Evolutionary conservation across 2,113 vertebrate genomes (phyloP).

Genomic region (Eidolon helvum): DNA sequence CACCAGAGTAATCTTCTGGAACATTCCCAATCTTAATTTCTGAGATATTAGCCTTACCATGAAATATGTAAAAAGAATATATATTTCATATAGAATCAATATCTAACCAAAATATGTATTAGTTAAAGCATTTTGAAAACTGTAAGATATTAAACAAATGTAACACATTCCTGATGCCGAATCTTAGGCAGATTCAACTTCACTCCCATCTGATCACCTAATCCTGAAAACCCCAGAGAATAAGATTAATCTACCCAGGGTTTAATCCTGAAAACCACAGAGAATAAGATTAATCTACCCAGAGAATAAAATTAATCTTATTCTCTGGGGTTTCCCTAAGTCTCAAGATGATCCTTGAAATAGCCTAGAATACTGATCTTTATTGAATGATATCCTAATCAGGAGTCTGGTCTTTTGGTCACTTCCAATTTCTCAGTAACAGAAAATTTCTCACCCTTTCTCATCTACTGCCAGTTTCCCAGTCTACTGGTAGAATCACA

Average conservation of each 20-base stretch:
- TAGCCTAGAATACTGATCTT: background rate
- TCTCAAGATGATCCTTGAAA: background rate
- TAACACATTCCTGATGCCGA: background rate
- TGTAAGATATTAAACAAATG: background rate
- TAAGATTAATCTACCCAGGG: background rate
- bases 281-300: background rate
- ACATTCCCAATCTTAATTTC: background rate
- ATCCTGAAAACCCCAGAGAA: background rate
- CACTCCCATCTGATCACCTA: background rate
- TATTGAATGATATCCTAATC: background rate
- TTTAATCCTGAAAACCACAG: background rate
- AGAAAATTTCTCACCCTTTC: background rate
- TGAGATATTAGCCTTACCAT: background rate
- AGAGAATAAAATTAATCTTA: too few relatives aligned
- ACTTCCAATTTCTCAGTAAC: background rate
- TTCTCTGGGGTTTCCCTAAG: background rate
- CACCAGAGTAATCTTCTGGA: background rate
- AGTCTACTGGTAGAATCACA: background rate
- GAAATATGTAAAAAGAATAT: background rate
- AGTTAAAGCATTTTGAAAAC: background rate
- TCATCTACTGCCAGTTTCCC: background rate
- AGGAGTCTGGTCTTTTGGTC: background rate
- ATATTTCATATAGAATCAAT: background rate
- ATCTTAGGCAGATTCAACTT: background rate
- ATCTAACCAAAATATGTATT: background rate